Evolutionary conservation across 2,113 vertebrate species (phyloP), one percentile per base, ranked within the genome.

Genomic region (Takifugu bimaculatus): DNA sequence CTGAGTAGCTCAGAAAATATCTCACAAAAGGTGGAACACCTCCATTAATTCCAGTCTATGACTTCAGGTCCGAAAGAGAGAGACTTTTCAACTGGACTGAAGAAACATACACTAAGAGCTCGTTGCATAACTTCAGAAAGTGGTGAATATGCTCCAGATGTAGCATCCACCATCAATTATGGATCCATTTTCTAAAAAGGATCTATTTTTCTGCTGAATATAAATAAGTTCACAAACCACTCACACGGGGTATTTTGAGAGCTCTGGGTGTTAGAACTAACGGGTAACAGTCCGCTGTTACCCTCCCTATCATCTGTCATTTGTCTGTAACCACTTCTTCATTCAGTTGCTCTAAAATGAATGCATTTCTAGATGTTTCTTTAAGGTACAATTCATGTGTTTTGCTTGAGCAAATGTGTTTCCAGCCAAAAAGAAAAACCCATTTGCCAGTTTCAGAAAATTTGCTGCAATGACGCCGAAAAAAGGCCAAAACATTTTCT

Each of bases 131-230:
- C 57, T 54, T 55, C 9, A 72, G 50, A 61, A 60, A 54, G 58
- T 7, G 57, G 65, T 27, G 50, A 62, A 74, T 74, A 68, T 55
- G 70, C 74, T 78, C 72, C 44, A 29, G 65, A 80, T 77, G 69
- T 62, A 57, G 63, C 74, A 42, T 57, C 2, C 4, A 12, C 1
- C 53, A 83, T 87, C 59, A 79, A 88, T 87, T 74, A 88, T 87
- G 63, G 53, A 88, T 79, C 54, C 28, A 26, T 44, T 51, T 29
- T 50, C 52, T 15, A 48, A 66, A 76, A 79, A 80, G 52, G 54
- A 81, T 84, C 69, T n/a, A 67, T 79, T 76, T 70, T 63, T 56
- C 60, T 55, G 6, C 26, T 25, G 47, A 70, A 72, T 71, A 81
- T 62, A 79, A 78, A 78, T 29, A 70, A 44, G 43, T 64, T 6